These are phyloP conservation scores for Melanotaenia nigrans DNA, from an alignment of 2,797 vertebrate genomes.

Conservation along the genomic window DNA sequence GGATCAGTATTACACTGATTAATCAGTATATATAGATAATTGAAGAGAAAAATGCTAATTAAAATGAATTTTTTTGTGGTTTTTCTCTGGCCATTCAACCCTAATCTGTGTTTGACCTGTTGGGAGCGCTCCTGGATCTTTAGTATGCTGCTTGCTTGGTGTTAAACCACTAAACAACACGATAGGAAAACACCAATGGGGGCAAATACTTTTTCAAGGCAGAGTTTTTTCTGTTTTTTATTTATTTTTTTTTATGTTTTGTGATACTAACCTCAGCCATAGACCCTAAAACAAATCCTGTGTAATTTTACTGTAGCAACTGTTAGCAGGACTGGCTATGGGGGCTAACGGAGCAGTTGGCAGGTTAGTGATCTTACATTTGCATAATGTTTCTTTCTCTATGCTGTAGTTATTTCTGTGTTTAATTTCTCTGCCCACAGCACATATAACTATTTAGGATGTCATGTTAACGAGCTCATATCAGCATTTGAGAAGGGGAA, in stretches of 20 bases:
- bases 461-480: slow-evolving; percentile 81
- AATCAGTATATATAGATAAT: too few species aligned
- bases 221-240: background rate
- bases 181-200: background rate
- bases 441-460: slow-evolving; percentile 93
- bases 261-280: background rate
- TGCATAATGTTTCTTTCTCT: background rate
- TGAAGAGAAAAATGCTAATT: too few species aligned
- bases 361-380: slow-evolving; percentile 68
- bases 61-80: background rate
- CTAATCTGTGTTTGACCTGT: background rate
- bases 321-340: slow-evolving; percentile 76
- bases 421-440: slow-evolving; percentile 73
- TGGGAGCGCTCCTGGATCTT: background rate
- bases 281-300: background rate
- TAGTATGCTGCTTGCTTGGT: background rate
- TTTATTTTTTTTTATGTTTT: background rate
- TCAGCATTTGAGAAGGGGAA: slow-evolving; percentile 84
- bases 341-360: slow-evolving; percentile 82
- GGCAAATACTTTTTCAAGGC: background rate
- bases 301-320: slow-evolving; percentile 70
- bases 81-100: too few species aligned
- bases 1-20: too few species aligned
- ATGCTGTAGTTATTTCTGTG: background rate
- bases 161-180: background rate